Evolutionary conservation across 2,113 vertebrate genomes (phyloP), one percentile per base, ranked within the genome.

Genomic region (Amphiprion ocellaris): DNA sequence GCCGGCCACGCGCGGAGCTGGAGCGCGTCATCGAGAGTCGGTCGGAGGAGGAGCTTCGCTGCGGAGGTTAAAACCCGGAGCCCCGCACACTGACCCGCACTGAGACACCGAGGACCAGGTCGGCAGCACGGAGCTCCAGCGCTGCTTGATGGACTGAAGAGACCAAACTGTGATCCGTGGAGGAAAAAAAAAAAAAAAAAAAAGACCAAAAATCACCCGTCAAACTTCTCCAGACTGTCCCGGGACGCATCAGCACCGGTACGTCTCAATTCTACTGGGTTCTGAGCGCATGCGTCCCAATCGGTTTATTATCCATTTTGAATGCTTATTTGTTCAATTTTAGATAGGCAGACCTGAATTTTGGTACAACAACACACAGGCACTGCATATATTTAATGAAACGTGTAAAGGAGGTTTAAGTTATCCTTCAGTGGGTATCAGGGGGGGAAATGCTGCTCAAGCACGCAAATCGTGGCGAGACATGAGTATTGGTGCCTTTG

Each of bases 1-100:
- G 94, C 84, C 91, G 84, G 93, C 91, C 95, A 94, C 95, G 93
- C 90, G 93, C 87, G 54, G 9, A 87, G 67, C 73, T 77, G 19
- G 19, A 44, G 28, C 49, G 61, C 81, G 79, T 69, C 76, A 41
- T 59, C 68, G 67, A 80, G 66, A 83, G 55, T 72, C 78, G 82
- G 80, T 70, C 59, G 66, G 74, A 68, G 78, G 89, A 81, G 91
- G 91, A 87, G 91, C 85, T 78, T 81, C 1, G 37, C 70, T 46
- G 74, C 37, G 58, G 61, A 88, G 90, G 85, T 91, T 94, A 90
- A 93, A 94, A 90, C 83, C 75, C 49, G 2, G 75, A 81, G 83
- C 66, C 70, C 88, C 24, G 67, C 74, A 71, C 84, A 63, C 81
- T 73, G 83, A 83, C 85, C 83, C 74, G 68, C 77, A 88, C 82